Conservation (phyloP, 2,888 invertebrate species). For the Punctoribates punctum region DNA sequence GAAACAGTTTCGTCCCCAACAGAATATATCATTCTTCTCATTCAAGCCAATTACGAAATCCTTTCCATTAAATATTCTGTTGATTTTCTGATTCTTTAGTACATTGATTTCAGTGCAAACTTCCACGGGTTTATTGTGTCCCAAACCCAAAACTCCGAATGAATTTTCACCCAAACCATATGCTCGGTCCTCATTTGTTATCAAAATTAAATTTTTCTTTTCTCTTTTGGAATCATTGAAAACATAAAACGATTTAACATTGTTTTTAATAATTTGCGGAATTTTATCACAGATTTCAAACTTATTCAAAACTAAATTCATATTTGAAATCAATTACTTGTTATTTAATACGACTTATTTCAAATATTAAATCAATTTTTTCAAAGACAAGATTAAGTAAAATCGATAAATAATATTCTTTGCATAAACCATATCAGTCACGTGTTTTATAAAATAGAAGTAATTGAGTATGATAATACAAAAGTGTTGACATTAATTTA, state of each 20-base stretch:
- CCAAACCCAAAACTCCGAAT: neutral
- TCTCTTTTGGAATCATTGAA: neutral
- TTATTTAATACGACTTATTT: no score
- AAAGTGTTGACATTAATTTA: no score
- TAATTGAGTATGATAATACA: no score
- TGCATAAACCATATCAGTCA: no score
- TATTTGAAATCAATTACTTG: no score
- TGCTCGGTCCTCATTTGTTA: neutral
- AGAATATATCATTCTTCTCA: neutral
- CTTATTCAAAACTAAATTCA: neutral
- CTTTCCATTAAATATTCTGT: neutral
- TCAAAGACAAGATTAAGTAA: no score
- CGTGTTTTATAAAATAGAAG: no score
- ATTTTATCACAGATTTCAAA: neutral
- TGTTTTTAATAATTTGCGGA: neutral
- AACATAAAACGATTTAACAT: neutral
- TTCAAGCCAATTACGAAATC: neutral
- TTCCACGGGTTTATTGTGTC: neutral
- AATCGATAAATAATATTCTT: no score
- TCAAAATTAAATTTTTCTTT: neutral
- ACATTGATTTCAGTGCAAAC: neutral
- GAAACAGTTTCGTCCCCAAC: neutral
- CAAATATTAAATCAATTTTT: no score
- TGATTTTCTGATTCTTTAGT: neutral
- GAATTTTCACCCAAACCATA: neutral